Percentiles rank a stretch among this genome's conserved stretches.
Evolutionary conservation across 2,888 invertebrate genomes (phyloP).

Genomic region (Agrotis segetum): DNA sequence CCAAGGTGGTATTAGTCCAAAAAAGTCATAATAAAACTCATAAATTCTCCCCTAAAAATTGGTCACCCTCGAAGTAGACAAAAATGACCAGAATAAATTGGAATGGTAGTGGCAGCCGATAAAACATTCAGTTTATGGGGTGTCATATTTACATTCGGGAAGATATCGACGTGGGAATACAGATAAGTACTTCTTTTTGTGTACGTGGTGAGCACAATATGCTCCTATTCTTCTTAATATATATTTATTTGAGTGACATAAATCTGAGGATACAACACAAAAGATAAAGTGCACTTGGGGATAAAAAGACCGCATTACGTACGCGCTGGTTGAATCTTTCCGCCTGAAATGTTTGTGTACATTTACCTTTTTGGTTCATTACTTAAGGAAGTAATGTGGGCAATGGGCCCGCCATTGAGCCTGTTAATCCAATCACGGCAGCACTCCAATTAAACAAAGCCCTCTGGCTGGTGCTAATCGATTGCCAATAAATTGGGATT

Average conservation of each 20-base stretch:
- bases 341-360: slow-evolving; percentile 58
- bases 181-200: slow-evolving; percentile 78
- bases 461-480: slow-evolving; percentile 84
- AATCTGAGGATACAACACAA: slow-evolving; percentile 45
- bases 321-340: slow-evolving; percentile 49
- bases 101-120: slow-evolving; percentile 89
- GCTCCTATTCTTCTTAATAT: slow-evolving; percentile 66
- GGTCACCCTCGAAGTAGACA: slow-evolving; percentile 88
- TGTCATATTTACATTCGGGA: slow-evolving; percentile 90
- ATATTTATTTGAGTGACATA: slow-evolving; percentile 50
- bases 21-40: slow-evolving; percentile 82
- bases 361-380: slow-evolving; percentile 72
- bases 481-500: slow-evolving; percentile 83
- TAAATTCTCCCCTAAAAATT: slow-evolving; percentile 88
- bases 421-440: slow-evolving; percentile 83
- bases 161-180: slow-evolving; percentile 85
- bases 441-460: slow-evolving; percentile 86
- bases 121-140: slow-evolving; percentile 91
- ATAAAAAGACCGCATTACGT: slow-evolving; percentile 47
- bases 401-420: slow-evolving; percentile 68
- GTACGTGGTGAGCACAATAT: slow-evolving; percentile 69
- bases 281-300: slow-evolving; percentile 36
- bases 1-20: slow-evolving; percentile 78
- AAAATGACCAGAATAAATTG: slow-evolving; percentile 91
- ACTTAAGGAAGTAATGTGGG: slow-evolving; percentile 71